Base-by-base conservation (phyloP, 2,113 vertebrate genomes). In the Notarius lentiginosus region DNA sequence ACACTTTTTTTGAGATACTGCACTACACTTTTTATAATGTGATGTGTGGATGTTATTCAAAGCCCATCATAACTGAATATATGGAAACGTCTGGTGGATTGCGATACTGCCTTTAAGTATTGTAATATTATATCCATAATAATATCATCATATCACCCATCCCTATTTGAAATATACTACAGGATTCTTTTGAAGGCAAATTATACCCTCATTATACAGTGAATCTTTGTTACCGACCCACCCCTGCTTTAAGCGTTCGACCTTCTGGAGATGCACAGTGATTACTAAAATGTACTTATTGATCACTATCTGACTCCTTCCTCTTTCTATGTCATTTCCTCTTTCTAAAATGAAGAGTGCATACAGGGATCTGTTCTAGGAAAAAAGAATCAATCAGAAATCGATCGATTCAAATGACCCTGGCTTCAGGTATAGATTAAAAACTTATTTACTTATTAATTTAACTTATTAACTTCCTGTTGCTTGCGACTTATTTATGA, bases 301-400 rank as follows among this genome's bases (percentile, higher is more conserved):
- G 63, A 81, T 61, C 53, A 72, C 63, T 49, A 47, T 82, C 55
- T 51, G 65, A 68, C 66, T 61, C 53, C 14, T 30, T 86, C 34
- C 66, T 17, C 10, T 41, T 47, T 49, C 11, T 17, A 70, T 30
- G 63, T 70, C 53, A 81, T 82, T 82, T 86, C 66, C 66, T 86
- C 66, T 27, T 82, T n/a, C 27, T 56, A 47, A 82, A 82, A 30
- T 51, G 51, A 61, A 82, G 22, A 51, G 41, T 66, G 7, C 24
- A 2, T n/a, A 30, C 63, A 55, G 63, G 63, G 81, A 86, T 72
- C 65, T 82, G 24, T 82, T 82, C 79, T 73, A 18, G 53, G 55
- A n/a, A 86, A 82, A 83, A 68, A 34, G 15, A 82, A 81, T 86
- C 85, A 60, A 72, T 86, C 10, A 15, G 34, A 51, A 53, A 73